Evolutionary conservation across 2,888 invertebrate genomes (phyloP).

Genomic region (Sarcophaga subvicina): DNA sequence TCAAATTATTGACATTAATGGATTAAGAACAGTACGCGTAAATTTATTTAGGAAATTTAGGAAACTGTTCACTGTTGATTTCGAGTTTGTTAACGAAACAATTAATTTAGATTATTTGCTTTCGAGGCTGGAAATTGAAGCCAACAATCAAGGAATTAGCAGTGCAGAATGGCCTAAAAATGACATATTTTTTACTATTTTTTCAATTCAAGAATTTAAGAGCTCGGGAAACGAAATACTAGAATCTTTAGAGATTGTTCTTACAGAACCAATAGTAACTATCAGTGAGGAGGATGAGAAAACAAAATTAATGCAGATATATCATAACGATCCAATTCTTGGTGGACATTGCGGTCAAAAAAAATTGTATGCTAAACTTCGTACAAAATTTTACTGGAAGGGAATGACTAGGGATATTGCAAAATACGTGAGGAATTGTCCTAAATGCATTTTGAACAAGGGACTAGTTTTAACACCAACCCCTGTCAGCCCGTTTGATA

Average conservation of each 20-base stretch:
- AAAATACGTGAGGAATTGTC: conserved; percentile 10
- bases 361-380: conserved; percentile 8
- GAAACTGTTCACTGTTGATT: conserved; percentile 12
- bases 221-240: conserved; percentile 1
- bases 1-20: not conserved
- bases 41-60: not conserved
- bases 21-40: not conserved
- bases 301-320: conserved; percentile 25
- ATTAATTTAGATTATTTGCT: conserved; percentile 37
- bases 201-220: not conserved
- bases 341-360: conserved; percentile 19
- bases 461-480: conserved; percentile 57
- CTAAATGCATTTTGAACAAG: conserved; percentile 39
- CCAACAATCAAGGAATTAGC: conserved; percentile 27
- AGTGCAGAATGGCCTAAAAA: conserved; percentile 30
- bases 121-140: conserved; percentile 44
- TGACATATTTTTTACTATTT: conserved; percentile 13
- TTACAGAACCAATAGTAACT: conserved; percentile 33
- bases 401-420: conserved; percentile 18
- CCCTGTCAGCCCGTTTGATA: conserved; percentile 55
- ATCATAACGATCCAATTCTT: conserved; percentile 18
- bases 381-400: conserved; percentile 27
- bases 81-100: conserved; percentile 41
- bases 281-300: conserved; percentile 16
- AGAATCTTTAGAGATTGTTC: conserved; percentile 28